A percentile compares a stretch with the other conserved stretches of the same genome.
Evolutionary conservation across 2,888 invertebrate species (phyloP).

Genomic region (Dryococelus australis): DNA sequence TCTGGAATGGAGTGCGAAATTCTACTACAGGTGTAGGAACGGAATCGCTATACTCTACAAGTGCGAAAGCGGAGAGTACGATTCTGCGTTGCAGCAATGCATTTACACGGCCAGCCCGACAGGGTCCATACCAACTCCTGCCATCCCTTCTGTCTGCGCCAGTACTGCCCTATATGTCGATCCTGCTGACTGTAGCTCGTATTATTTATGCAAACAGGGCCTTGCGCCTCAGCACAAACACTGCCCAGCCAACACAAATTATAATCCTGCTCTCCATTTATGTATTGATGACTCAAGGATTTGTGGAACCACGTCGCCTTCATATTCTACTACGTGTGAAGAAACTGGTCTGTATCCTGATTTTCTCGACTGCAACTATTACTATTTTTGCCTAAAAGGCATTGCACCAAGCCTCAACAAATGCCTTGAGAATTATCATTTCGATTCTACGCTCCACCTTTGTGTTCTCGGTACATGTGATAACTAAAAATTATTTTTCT

Average conservation of each 20-base stretch:
- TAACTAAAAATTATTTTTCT: background rate
- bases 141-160: background rate
- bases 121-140: background rate
- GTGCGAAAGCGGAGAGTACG: background rate
- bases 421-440: background rate
- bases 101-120: background rate
- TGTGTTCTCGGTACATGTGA: background rate
- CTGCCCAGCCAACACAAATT: background rate
- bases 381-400: background rate
- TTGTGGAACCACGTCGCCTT: background rate
- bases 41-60: background rate
- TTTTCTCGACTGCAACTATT: background rate
- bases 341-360: background rate
- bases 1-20: background rate
- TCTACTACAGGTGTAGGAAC: background rate
- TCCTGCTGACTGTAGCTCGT: background rate
- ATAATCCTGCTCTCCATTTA: background rate
- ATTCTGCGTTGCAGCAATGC: background rate
- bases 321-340: background rate
- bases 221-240: background rate
- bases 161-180: background rate
- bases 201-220: background rate
- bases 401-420: background rate
- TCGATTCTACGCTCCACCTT: background rate
- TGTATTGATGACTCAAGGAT: background rate